Evolutionary conservation across 2,888 invertebrate species (phyloP).

Genomic region (Perithous albicinctus): DNA sequence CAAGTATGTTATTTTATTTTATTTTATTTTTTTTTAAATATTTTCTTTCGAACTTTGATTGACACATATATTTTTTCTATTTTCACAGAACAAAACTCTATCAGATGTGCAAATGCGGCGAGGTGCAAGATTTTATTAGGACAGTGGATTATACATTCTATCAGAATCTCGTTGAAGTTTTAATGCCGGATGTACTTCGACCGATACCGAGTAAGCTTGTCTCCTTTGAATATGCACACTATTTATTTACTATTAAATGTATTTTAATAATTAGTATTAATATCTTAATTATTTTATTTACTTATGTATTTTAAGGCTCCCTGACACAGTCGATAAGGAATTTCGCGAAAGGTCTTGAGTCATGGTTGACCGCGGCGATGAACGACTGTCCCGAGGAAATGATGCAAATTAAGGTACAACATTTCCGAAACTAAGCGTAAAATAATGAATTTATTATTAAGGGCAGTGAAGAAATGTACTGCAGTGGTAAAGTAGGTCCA

Average conservation of each 20-base stretch:
- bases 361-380: conserved; percentile 93
- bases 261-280: background rate
- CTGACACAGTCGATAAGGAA: conserved; percentile 97
- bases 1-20: conserved; percentile 86
- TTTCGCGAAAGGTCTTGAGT: conserved; percentile 96
- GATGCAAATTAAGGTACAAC: conserved; percentile 90
- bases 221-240: background rate
- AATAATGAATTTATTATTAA: too few relatives aligned
- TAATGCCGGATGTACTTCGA: conserved; percentile 97
- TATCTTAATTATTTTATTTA: too few relatives aligned
- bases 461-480: too few relatives aligned
- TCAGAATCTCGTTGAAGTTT: conserved; percentile 97
- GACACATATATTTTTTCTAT: background rate
- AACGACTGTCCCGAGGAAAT: conserved; percentile 93
- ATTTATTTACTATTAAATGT: too few relatives aligned
- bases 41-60: conserved; percentile 18
- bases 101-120: conserved; percentile 89
- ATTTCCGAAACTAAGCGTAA: background rate
- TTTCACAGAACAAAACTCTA: conserved; percentile 87
- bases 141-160: conserved; percentile 96
- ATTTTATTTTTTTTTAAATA: conserved; percentile 79
- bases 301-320: conserved; percentile 86
- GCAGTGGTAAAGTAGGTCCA: too few relatives aligned
- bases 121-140: conserved; percentile 92
- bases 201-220: conserved; percentile 93